A percentile compares a stretch with the other conserved stretches of the same genome.
These are phyloP conservation scores for Andrena haemorrhoa DNA, from an alignment of 2,888 invertebrate genomes.

Conservation along the genomic window DNA sequence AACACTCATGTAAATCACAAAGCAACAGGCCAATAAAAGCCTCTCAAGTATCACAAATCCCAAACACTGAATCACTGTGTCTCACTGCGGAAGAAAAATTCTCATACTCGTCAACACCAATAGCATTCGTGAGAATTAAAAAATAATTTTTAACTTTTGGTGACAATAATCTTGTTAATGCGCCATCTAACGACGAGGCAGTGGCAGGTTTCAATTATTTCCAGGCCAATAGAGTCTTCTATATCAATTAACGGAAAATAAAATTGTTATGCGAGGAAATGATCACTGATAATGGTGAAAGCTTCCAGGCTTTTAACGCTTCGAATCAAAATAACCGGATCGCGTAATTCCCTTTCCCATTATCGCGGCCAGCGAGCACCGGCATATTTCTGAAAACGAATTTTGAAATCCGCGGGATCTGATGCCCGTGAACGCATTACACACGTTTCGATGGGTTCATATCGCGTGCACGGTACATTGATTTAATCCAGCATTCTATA, in stretches of 20 bases:
- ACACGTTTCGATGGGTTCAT: constrained; percentile 71
- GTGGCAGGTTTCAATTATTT: too few relatives aligned
- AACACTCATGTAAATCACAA: constrained; percentile 65
- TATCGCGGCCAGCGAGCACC: constrained; percentile 50
- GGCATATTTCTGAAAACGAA: constrained; percentile 60
- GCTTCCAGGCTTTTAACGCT: constrained; percentile 20
- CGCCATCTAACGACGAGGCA: too few relatives aligned
- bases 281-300: constrained; percentile 7
- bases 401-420: constrained; percentile 68
- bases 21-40: constrained; percentile 42
- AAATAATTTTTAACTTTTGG: too few relatives aligned
- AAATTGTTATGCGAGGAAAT: neutral
- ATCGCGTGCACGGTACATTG: constrained; percentile 73
- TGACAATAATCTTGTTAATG: too few relatives aligned
- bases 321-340: constrained; percentile 39
- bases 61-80: constrained; percentile 26
- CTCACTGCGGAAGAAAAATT: constrained; percentile 25
- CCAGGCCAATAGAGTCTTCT: neutral
- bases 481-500: constrained; percentile 72
- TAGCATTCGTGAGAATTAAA: constrained; percentile 34
- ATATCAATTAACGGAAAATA: constrained; percentile 4
- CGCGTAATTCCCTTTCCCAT: constrained; percentile 54
- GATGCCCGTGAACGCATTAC: constrained; percentile 67
- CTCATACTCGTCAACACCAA: constrained; percentile 34
- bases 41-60: constrained; percentile 43